Percentiles rank a stretch among this genome's conserved stretches.
Conservation (phyloP, 2,113 vertebrate genomes). For the Corythornis madagascariensis region DNA sequence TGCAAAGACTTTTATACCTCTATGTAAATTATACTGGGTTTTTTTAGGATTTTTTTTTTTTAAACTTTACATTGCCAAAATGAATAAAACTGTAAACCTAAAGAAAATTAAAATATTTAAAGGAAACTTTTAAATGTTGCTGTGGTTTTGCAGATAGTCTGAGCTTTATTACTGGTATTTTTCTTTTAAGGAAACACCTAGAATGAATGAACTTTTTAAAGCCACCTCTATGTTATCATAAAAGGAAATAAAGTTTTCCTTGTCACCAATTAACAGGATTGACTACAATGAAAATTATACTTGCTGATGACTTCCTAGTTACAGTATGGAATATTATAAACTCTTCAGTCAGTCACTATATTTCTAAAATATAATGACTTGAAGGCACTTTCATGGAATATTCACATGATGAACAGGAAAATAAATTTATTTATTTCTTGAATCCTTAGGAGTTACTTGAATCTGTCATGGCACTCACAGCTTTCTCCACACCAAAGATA, state of each 20-base stretch:
- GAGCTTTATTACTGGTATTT: not conserved
- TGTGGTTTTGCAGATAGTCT: not conserved
- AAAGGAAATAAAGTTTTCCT: not conserved
- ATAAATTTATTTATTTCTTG: conserved; percentile 38
- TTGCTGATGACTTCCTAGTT: not conserved
- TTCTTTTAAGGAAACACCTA: not conserved
- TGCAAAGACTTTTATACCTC: not conserved
- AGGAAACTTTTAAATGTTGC: not conserved
- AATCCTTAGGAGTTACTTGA: conserved; percentile 22
- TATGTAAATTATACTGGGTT: not conserved
- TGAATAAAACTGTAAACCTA: not conserved
- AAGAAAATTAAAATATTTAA: not conserved
- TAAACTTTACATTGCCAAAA: not conserved
- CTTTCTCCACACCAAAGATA: not conserved
- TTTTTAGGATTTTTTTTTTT: not conserved
- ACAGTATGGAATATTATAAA: not conserved
- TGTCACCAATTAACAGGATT: not conserved
- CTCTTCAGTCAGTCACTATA: not conserved
- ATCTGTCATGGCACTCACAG: not conserved
- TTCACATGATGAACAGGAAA: conserved; percentile 39
- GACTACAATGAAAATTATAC: not conserved
- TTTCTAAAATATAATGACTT: not conserved
- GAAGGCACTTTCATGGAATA: not conserved
- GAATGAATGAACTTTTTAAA: not conserved
- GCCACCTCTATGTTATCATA: not conserved